phyloP scores from a whole-genome alignment of 2,113 vertebrate genomes.

The Hirundichthys speculiger region DNA sequence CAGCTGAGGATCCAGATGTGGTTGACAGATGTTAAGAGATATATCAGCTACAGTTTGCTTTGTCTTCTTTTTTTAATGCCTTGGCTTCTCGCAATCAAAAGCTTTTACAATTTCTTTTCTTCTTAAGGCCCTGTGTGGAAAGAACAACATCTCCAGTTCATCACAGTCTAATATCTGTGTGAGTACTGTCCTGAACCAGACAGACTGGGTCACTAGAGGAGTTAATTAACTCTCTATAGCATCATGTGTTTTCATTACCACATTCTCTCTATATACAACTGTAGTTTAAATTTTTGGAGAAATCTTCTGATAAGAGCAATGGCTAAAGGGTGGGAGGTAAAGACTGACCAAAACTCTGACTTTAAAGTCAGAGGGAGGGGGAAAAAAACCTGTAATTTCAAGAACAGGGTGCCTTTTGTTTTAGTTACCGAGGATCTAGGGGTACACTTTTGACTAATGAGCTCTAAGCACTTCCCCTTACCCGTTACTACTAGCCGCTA shows the following conservation, averaged over 20 bases:
- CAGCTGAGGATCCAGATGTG: slow-evolving; percentile 32
- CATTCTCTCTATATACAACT: background rate
- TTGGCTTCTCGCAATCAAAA: background rate
- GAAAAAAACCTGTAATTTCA: too few species aligned
- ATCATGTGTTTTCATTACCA: slow-evolving; percentile 19
- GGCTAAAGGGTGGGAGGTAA: too few species aligned
- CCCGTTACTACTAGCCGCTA: too few species aligned
- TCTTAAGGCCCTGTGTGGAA: too few species aligned
- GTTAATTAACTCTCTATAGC: slow-evolving; percentile 59
- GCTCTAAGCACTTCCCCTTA: too few species aligned
- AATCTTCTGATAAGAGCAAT: background rate
- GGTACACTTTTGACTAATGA: too few species aligned
- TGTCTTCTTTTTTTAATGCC: too few species aligned
- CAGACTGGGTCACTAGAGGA: slow-evolving; percentile 39
- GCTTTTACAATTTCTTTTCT: slow-evolving; percentile 2
- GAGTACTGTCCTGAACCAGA: slow-evolving; percentile 19
- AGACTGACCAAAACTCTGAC: too few species aligned
- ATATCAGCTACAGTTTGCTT: slow-evolving; percentile 19
- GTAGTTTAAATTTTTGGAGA: background rate
- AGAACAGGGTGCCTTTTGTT: too few species aligned
- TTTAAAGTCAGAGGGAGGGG: too few species aligned
- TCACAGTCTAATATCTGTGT: slow-evolving; percentile 7
- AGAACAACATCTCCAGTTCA: slow-evolving; percentile 9
- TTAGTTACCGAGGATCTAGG: too few species aligned
- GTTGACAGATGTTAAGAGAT: slow-evolving; percentile 10